These are phyloP conservation scores for Stenurella melanura DNA, from an alignment of 2,888 invertebrate genomes.

Conservation along the genomic window DNA sequence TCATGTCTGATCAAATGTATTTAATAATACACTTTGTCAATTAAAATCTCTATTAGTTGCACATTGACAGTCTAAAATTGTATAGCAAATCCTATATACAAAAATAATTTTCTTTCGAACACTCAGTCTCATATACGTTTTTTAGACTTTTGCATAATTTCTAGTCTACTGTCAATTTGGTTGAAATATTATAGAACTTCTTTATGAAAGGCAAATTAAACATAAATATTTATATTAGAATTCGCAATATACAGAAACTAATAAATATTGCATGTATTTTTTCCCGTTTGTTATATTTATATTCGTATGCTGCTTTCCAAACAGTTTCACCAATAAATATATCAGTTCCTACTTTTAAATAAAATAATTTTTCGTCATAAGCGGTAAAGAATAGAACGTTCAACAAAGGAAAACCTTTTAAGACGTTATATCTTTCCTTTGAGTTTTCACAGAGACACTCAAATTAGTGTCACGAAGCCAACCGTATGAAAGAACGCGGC, in stretches of 20 bases:
- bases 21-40: no score
- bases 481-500: slow-evolving; percentile 61
- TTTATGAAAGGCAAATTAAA: slow-evolving; percentile 7
- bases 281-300: background rate
- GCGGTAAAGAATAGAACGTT: slow-evolving; percentile 35
- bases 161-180: background rate
- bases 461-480: slow-evolving; percentile 64
- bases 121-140: background rate
- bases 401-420: slow-evolving; percentile 53
- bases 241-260: background rate
- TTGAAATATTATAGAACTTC: slow-evolving; percentile 1
- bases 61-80: no score
- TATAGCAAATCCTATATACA: background rate
- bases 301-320: slow-evolving; percentile 11
- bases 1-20: no score
- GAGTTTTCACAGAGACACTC: slow-evolving; percentile 57
- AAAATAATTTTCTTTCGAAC: background rate
- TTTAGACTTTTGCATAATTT: background rate
- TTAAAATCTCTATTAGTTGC: no score
- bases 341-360: slow-evolving; percentile 23
- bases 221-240: background rate
- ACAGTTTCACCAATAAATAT: slow-evolving; percentile 23
- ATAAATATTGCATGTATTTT: slow-evolving; percentile 6
- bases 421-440: slow-evolving; percentile 50
- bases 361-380: slow-evolving; percentile 47